A percentile compares a stretch with the other conserved stretches of the same genome.
Conservation (phyloP, 2,113 vertebrate species). For the Phalacrocorax carbo region DNA sequence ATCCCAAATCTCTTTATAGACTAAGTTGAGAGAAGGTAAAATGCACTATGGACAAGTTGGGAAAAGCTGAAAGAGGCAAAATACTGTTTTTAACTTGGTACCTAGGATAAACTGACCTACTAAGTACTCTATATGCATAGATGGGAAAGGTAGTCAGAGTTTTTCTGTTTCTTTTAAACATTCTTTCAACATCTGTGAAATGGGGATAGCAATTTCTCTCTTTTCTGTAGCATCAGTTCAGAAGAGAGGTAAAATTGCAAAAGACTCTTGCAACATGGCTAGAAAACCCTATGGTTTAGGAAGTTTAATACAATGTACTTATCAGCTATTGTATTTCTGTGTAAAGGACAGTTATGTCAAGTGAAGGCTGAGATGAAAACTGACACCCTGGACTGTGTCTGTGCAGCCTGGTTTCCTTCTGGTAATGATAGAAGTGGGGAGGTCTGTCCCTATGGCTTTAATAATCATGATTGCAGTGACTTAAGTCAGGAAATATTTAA, state of each 20-base stretch:
- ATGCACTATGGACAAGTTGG: background rate
- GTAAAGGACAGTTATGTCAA: background rate
- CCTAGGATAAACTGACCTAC: constrained; percentile 24
- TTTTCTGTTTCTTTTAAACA: background rate
- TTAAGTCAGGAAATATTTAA: background rate
- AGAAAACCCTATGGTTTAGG: background rate
- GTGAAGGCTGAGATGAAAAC: background rate
- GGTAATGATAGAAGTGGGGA: background rate
- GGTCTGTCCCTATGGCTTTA: background rate
- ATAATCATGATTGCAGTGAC: background rate
- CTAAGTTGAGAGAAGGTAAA: constrained; percentile 44
- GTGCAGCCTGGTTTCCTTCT: background rate
- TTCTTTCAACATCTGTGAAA: background rate
- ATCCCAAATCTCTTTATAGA: constrained; percentile 66
- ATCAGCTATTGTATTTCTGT: background rate
- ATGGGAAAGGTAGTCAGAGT: background rate
- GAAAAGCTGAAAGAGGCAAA: constrained; percentile 35
- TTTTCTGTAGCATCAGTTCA: background rate
- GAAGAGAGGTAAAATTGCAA: background rate
- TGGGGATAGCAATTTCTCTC: background rate
- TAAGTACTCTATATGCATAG: background rate
- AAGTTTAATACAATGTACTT: background rate
- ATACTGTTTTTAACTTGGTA: background rate
- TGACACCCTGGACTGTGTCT: background rate
- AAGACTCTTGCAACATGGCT: background rate